Evolutionary conservation across 2,797 vertebrate species (phyloP).

Genomic region (Leuciscus waleckii): DNA sequence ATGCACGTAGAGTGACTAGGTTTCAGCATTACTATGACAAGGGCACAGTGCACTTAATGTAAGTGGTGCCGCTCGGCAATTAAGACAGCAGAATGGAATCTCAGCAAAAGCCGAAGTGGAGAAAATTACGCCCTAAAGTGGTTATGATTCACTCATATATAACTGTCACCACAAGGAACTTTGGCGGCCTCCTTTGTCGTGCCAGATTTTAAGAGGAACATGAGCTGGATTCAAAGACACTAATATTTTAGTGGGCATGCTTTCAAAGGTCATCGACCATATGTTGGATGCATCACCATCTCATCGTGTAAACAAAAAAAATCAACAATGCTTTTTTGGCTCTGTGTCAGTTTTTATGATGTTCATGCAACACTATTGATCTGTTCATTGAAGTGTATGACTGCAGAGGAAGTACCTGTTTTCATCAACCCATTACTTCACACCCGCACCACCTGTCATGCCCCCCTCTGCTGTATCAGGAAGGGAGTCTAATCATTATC

Average conservation of each 20-base stretch:
- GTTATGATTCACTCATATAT: slow-evolving; percentile 62
- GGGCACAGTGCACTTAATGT: slow-evolving; percentile 60
- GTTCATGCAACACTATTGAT: slow-evolving; percentile 33
- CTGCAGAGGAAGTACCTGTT: slow-evolving; percentile 9
- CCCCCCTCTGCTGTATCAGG: slow-evolving; percentile 43
- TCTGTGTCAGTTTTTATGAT: slow-evolving; percentile 11
- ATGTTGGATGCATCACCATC: slow-evolving; percentile 24
- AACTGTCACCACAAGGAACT: slow-evolving; percentile 39
- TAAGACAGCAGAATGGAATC: slow-evolving; percentile 58
- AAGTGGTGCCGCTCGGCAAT: slow-evolving; percentile 55
- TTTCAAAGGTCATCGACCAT: slow-evolving; percentile 39
- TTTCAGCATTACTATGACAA: slow-evolving; percentile 55
- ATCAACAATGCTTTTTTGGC: slow-evolving; percentile 33
- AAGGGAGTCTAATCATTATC: slow-evolving; percentile 58
- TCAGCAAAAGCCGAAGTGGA: slow-evolving; percentile 54
- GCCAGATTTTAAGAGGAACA: slow-evolving; percentile 31
- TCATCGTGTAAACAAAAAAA: slow-evolving; percentile 30
- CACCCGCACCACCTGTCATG: slow-evolving; percentile 38
- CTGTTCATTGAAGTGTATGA: slow-evolving; percentile 30
- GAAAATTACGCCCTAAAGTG: slow-evolving; percentile 62
- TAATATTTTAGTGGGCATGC: slow-evolving; percentile 32
- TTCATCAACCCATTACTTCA: slow-evolving; percentile 36
- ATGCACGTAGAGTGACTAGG: slow-evolving; percentile 41
- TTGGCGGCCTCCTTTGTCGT: slow-evolving; percentile 18
- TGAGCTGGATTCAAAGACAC: slow-evolving; percentile 22